Evolutionary conservation across 2,113 vertebrate species (phyloP), one percentile per base, ranked within the genome.

Genomic region (Bufo gargarizans): DNA sequence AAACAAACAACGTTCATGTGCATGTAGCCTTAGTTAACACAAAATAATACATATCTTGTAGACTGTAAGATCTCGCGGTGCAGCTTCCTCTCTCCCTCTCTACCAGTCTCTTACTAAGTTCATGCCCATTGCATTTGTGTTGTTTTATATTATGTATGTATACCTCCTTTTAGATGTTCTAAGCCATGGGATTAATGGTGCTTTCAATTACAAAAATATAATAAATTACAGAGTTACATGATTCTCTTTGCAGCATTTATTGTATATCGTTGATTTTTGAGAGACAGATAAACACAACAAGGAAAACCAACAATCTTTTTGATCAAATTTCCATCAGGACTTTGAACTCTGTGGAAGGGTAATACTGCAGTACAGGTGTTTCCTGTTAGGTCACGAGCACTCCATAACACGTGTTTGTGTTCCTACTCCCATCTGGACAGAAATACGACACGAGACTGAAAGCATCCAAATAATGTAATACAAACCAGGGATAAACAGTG

Each of bases 341-440:
- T 77, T 90, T 86, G 65, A 89, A 85, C 91, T 84, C 76, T 93
- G 91, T 86, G 91, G 90, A 93, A 91, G 65, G 0, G 4, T 88
- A 90, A 61, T 89, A 77, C 90, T 91, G 55, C 84, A 86, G 77
- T 91, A 91, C 93, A 95, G 94, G 93, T 94, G 94, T 92, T 95
- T 95, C 94, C 94, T 95, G 93, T 91, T 85, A 88, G 90, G 93
- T 94, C 91, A 91, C 89, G 89, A 13, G 81, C 84, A 90, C 89
- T 67, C 76, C 69, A 69, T 89, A 93, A 80, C 72, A 77, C 74
- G 90, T 76, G 87, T 80, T 77, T 45, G 17, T 61, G 56, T 22
- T 77, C n/a, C 55, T 53, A 11, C 53, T 77, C 47, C 80, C 87
- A 88, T 88, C 80, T 88, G 87, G 80, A 77, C 9, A 77, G 81